Conservation (phyloP, 2,888 invertebrate species). For the Drosophila hamatofila region DNA sequence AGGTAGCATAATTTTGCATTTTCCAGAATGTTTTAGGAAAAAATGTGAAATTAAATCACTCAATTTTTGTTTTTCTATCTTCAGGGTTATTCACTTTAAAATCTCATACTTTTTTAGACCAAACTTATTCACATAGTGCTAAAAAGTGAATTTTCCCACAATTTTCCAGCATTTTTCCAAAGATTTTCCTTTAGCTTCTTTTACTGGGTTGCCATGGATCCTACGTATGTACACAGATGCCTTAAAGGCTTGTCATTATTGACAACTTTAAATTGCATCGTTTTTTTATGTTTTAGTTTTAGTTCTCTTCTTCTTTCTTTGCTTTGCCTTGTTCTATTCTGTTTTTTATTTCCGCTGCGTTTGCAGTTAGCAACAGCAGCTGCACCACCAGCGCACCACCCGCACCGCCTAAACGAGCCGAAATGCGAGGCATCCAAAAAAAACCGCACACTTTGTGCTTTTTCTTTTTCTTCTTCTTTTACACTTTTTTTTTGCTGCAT, state of each 20-base stretch:
- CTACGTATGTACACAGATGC: background rate
- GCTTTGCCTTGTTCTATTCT: slow-evolving; percentile 6
- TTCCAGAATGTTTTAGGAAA: no score
- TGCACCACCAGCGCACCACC: slow-evolving; percentile 28
- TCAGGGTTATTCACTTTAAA: no score
- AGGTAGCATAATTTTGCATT: no score
- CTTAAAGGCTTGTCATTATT: slow-evolving; percentile 60
- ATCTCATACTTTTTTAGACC: no score
- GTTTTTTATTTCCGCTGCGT: slow-evolving; percentile 54
- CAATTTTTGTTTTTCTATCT: no score
- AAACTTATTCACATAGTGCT: no score
- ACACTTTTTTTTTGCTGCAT: slow-evolving; percentile 53
- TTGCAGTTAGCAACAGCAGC: slow-evolving; percentile 69
- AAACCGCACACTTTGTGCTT: slow-evolving; percentile 49
- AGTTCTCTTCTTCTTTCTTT: background rate
- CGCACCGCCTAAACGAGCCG: slow-evolving; percentile 18
- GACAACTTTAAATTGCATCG: slow-evolving; percentile 70
- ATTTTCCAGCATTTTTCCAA: background rate
- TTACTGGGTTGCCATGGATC: background rate
- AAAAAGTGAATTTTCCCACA: no score
- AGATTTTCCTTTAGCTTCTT: background rate
- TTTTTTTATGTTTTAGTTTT: slow-evolving; percentile 12
- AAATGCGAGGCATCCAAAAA: slow-evolving; percentile 31
- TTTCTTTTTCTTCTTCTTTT: slow-evolving; percentile 25
- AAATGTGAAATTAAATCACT: no score